A percentile compares a stretch with the other conserved stretches of the same genome.
Evolutionary conservation across 2,888 invertebrate genomes (phyloP).

Genomic region (Heteromurus nitidus): DNA sequence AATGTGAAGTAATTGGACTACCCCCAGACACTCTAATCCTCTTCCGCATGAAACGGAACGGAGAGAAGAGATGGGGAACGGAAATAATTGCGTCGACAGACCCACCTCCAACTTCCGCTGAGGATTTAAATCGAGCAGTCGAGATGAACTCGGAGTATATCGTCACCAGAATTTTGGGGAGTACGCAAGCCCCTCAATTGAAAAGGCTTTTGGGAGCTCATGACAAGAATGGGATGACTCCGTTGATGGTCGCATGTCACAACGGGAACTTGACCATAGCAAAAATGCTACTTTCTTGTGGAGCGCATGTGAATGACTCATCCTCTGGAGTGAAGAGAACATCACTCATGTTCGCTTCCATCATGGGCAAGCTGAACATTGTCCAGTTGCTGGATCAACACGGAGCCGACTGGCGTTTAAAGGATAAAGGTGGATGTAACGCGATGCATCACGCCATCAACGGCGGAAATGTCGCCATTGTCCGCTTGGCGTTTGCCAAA

Average conservation of each 20-base stretch:
- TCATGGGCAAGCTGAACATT: slow-evolving; percentile 68
- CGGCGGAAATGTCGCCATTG: slow-evolving; percentile 68
- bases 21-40: slow-evolving; percentile 63
- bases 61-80: slow-evolving; percentile 66
- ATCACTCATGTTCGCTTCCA: slow-evolving; percentile 73
- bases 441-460: slow-evolving; percentile 73
- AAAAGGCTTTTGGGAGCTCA: slow-evolving; percentile 64
- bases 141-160: slow-evolving; percentile 68
- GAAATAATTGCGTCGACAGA: slow-evolving; percentile 68
- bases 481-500: slow-evolving; percentile 69
- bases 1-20: slow-evolving; percentile 63
- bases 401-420: slow-evolving; percentile 71
- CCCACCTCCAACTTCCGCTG: slow-evolving; percentile 61
- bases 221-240: slow-evolving; percentile 72
- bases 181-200: slow-evolving; percentile 40
- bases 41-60: slow-evolving; percentile 66
- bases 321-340: slow-evolving; percentile 71
- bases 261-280: slow-evolving; percentile 71
- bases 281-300: slow-evolving; percentile 70
- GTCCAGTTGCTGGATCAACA: slow-evolving; percentile 69
- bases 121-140: slow-evolving; percentile 70
- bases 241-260: slow-evolving; percentile 73
- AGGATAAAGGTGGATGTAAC: slow-evolving; percentile 73
- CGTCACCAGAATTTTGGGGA: slow-evolving; percentile 66
- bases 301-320: slow-evolving; percentile 70